A percentile compares a stretch with the other conserved stretches of the same genome.
Evolutionary conservation across 2,113 vertebrate species (phyloP).

Genomic region (Seriola aureovittata): DNA sequence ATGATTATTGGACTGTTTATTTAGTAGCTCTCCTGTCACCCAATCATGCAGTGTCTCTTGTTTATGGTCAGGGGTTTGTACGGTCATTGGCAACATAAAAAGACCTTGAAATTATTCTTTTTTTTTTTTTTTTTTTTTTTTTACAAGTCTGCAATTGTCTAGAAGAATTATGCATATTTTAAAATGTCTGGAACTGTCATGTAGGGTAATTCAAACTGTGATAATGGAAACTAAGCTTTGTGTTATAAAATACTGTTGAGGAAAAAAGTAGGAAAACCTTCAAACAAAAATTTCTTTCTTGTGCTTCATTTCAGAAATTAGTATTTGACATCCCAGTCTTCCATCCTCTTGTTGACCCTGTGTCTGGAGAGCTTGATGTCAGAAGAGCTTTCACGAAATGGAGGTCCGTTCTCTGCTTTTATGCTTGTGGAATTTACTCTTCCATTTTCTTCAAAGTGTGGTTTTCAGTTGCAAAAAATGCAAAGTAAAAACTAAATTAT

Average conservation of each 20-base stretch:
- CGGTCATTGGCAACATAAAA: too few relatives aligned
- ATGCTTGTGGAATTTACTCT: background rate
- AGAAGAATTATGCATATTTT: background rate
- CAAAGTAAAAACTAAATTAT: background rate
- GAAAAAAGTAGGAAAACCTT: background rate
- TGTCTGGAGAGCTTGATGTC: constrained; percentile 96
- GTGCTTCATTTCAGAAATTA: constrained; percentile 85
- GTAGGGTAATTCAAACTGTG: background rate
- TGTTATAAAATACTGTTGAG: background rate
- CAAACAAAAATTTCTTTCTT: background rate
- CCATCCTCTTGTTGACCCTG: constrained; percentile 94
- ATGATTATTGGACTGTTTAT: background rate
- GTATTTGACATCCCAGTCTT: constrained; percentile 98
- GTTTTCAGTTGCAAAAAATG: background rate
- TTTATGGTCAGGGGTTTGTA: background rate
- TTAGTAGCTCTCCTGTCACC: background rate
- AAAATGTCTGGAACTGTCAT: background rate
- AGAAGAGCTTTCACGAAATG: constrained; percentile 97
- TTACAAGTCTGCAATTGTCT: background rate
- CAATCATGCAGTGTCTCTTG: background rate
- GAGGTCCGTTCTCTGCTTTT: constrained; percentile 86
- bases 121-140: background rate
- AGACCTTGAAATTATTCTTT: too few relatives aligned
- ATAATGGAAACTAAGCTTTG: background rate
- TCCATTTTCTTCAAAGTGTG: background rate